These are phyloP conservation scores for Bostrychus sinensis DNA, from an alignment of 2,113 vertebrate genomes.

Conservation along the genomic window DNA sequence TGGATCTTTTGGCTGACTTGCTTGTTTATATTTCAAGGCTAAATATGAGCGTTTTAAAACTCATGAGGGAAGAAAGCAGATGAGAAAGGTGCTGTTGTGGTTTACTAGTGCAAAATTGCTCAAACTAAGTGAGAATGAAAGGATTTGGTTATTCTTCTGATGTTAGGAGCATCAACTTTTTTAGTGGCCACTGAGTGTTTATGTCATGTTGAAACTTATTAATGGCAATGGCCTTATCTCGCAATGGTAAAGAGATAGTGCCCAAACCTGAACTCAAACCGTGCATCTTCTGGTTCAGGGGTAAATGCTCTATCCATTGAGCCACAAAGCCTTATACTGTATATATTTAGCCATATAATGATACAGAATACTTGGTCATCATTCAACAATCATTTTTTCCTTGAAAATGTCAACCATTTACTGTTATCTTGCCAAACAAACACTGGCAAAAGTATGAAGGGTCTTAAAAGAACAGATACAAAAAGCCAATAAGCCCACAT, in stretches of 20 bases:
- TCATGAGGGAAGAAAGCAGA: constrained; percentile 17
- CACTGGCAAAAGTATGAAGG: constrained; percentile 10
- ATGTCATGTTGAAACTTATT: constrained; percentile 33
- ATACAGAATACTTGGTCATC: no score
- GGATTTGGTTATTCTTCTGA: constrained; percentile 12
- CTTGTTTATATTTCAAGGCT: constrained; percentile 8
- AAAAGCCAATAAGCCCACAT: constrained; percentile 27
- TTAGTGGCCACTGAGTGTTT: constrained; percentile 25
- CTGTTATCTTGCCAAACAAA: no score
- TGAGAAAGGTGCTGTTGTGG: background rate
- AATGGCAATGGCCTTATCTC: no score
- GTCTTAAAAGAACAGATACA: constrained; percentile 18
- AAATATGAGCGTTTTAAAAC: constrained; percentile 12
- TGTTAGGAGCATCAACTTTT: constrained; percentile 7
- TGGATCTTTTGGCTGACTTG: constrained; percentile 19
- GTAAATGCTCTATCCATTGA: no score
- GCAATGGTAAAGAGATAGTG: no score
- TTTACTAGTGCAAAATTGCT: constrained; percentile 19
- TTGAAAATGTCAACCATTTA: no score
- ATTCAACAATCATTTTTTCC: no score
- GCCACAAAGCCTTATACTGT: no score
- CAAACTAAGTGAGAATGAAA: background rate
- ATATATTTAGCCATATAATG: no score
- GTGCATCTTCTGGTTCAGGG: no score
- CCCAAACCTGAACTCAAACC: no score